Base-by-base conservation (phyloP, 2,888 invertebrate species). In the Eilema griseolum region DNA sequence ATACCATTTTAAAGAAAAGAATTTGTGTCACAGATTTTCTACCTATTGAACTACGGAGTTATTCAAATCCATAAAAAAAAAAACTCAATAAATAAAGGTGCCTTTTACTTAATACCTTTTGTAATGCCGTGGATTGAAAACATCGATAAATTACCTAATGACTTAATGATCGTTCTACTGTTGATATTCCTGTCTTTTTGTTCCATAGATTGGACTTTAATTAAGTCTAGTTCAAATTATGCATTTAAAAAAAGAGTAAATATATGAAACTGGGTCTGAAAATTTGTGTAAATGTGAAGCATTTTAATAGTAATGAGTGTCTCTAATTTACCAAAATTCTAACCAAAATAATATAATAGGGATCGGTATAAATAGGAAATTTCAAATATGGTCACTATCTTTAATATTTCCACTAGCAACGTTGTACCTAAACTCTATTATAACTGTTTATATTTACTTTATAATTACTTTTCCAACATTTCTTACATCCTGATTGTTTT, bases 11-110 rank as follows among this genome's bases (percentile, higher is more conserved):
- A 85, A 84, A 80, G 79, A 80, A 81, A 81, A 79, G 74, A 76
- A 73, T 74, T 89, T 77, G 86, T 89, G 89, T 88, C 89, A 86
- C 85, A 81, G 52, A 71, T 73, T 78, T 80, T 76, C 66, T 78
- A 76, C 26, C 10, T 65, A 68, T 56, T 57, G 24, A 26, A 69
- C 28, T 59, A 73, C 69, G 52, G 33, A 78, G 77, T 76, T 69
- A 69, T 66, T 78, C 64, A 61, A 61, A 41, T n/a, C 33, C 57
- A n/a, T 74, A 65, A 72, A 77, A 83, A 62, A 73, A 12, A 57
- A 73, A 78, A 75, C 73, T 75, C 65, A 61, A 72, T 71, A 74
- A 75, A 72, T 81, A 78, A 75, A 74, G 41, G 14, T 26, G 10
- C 3, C 16, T 26, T 73, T 73, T 74, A 78, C 63, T 70, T 71